Evolutionary conservation across 2,797 vertebrate genomes (phyloP).

Genomic region (Sciurus carolinensis): DNA sequence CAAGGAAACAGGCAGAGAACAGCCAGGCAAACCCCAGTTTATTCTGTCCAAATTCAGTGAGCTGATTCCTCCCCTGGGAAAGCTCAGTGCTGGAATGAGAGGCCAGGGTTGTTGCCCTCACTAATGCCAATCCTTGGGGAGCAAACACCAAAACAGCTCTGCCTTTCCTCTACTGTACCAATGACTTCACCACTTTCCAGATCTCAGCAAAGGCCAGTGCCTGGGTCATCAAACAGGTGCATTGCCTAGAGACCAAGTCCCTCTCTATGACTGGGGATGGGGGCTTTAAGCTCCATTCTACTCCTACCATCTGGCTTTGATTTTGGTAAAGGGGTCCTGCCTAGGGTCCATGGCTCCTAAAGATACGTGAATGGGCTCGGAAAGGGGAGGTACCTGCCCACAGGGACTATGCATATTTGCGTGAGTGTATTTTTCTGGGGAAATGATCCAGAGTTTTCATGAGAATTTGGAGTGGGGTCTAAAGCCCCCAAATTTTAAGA

Average conservation of each 20-base stretch:
- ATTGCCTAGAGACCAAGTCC: not conserved
- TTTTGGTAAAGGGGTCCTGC: not conserved
- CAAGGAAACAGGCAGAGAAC: not conserved
- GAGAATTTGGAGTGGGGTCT: not conserved
- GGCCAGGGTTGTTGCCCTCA: not conserved
- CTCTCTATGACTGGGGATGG: not conserved
- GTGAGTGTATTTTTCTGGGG: not conserved
- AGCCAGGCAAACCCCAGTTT: too few species aligned
- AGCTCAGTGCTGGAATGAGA: not conserved
- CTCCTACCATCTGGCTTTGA: not conserved
- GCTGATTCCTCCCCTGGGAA: not conserved
- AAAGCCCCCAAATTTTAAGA: not conserved
- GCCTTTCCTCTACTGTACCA: not conserved
- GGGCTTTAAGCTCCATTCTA: not conserved
- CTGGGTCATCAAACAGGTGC: not conserved
- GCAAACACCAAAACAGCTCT: not conserved
- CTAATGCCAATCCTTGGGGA: not conserved
- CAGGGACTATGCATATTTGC: accelerated
- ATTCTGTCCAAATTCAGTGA: not conserved
- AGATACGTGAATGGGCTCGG: not conserved
- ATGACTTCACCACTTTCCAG: not conserved
- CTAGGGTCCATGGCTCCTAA: not conserved
- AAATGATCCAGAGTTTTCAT: not conserved
- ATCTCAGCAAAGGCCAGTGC: not conserved
- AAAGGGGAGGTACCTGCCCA: not conserved